phyloP scores from a whole-genome alignment of 1,140 invertebrate species.

The Drosophila sproati region DNA sequence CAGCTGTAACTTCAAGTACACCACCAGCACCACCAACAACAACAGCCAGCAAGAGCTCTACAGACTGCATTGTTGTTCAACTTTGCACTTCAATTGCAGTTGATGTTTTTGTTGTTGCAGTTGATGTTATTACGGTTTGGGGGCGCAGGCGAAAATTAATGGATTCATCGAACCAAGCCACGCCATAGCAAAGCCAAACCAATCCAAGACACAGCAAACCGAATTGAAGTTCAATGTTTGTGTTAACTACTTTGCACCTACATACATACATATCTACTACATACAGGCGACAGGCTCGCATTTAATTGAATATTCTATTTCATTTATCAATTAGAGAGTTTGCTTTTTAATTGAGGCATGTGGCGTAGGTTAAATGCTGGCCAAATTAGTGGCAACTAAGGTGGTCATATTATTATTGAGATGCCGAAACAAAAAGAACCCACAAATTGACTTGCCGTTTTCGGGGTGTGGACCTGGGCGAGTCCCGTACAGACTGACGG shows the following conservation, averaged over 20 bases:
- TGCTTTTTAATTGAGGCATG: constrained; percentile 66
- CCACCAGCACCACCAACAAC: constrained; percentile 15
- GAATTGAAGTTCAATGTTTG: constrained; percentile 77
- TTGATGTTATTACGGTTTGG: constrained; percentile 52
- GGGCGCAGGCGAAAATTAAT: constrained; percentile 81
- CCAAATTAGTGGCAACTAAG: constrained; percentile 68
- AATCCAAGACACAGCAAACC: constrained; percentile 9
- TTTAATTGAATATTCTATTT: constrained; percentile 71
- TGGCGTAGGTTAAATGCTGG: constrained; percentile 43
- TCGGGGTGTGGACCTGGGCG: constrained; percentile 77
- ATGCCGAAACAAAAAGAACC: constrained; percentile 61
- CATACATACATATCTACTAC: background rate
- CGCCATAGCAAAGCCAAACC: constrained; percentile 43
- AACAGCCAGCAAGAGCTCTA: constrained; percentile 23
- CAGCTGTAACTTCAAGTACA: constrained; percentile 36
- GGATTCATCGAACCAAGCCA: constrained; percentile 69
- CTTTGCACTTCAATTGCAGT: constrained; percentile 78
- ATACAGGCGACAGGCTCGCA: background rate
- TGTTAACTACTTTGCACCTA: constrained; percentile 79
- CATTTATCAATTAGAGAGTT: constrained; percentile 78
- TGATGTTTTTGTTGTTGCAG: constrained; percentile 11
- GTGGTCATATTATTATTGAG: constrained; percentile 41
- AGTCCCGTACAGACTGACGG: constrained; percentile 47
- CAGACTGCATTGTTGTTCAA: constrained; percentile 63
- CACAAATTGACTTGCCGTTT: constrained; percentile 67